Conservation (phyloP, 1,140 invertebrate species). For the Glossosoma conforme region DNA sequence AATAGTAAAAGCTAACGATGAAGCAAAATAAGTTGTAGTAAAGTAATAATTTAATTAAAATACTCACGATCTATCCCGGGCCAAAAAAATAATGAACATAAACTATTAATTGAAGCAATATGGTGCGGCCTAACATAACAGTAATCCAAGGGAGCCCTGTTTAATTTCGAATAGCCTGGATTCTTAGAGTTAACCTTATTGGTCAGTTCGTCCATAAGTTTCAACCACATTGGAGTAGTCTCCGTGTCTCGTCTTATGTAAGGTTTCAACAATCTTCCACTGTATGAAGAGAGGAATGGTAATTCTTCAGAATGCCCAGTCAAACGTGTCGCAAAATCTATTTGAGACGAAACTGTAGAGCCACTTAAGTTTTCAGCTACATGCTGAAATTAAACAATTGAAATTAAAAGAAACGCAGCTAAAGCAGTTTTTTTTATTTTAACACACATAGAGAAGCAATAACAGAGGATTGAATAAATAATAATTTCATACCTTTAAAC, state of each 20-base stretch:
- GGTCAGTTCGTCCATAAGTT: slow-evolving; percentile 65
- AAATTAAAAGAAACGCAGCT: no score
- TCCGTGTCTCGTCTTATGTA: slow-evolving; percentile 68
- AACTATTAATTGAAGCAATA: slow-evolving; percentile 77
- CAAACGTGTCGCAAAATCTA: slow-evolving; percentile 18
- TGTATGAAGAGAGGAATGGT: slow-evolving; percentile 57
- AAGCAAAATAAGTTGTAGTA: not conserved
- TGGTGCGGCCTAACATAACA: slow-evolving; percentile 83
- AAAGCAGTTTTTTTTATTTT: no score
- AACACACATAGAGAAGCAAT: not conserved
- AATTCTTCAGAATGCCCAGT: slow-evolving; percentile 38
- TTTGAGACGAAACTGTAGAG: slow-evolving; percentile 11
- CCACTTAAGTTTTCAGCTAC: slow-evolving; percentile 10
- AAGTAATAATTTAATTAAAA: not conserved
- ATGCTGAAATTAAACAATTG: slow-evolving; percentile 14
- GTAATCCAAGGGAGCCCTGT: slow-evolving; percentile 56
- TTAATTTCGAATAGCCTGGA: slow-evolving; percentile 40
- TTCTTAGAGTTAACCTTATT: slow-evolving; percentile 58
- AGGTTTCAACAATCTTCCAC: slow-evolving; percentile 66
- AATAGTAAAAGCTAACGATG: slow-evolving; percentile 1
- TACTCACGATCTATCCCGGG: slow-evolving; percentile 82
- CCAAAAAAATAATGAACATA: slow-evolving; percentile 84
- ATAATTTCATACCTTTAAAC: no score
- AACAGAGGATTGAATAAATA: not conserved
- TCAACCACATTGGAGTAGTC: slow-evolving; percentile 62